Evolutionary conservation across 64 coral and sea anemone species (phyloP).

Genomic region (Pocillopora damicornis): DNA sequence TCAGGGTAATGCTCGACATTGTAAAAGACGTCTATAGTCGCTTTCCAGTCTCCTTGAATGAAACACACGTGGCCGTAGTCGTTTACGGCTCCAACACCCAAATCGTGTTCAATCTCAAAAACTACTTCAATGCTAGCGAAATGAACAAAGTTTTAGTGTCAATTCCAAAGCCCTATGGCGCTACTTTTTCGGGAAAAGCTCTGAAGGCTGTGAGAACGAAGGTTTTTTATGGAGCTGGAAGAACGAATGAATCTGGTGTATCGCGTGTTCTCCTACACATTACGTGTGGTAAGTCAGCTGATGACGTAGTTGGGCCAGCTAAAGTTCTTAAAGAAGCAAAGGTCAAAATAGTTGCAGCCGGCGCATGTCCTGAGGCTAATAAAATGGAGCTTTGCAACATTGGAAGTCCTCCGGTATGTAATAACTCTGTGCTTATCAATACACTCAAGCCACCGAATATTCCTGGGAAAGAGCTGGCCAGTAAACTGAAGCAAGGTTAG

Average conservation of each 20-base stretch:
- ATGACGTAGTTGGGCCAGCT: constrained; percentile 48
- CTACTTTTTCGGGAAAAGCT: neutral
- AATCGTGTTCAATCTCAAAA: constrained; percentile 44
- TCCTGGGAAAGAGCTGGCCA: constrained; percentile 39
- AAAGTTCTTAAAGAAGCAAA: neutral
- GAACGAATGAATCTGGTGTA: constrained; percentile 11
- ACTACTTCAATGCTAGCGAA: constrained; percentile 1
- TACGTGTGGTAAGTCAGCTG: constrained; percentile 44
- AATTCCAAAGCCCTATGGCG: neutral
- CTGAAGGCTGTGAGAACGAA: constrained; percentile 28
- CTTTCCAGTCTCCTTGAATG: constrained; percentile 20
- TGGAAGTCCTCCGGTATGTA: constrained; percentile 49
- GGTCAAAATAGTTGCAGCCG: constrained; percentile 27
- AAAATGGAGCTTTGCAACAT: constrained; percentile 51
- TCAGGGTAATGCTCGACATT: constrained; percentile 38
- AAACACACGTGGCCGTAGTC: constrained; percentile 33
- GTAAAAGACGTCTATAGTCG: constrained; percentile 18
- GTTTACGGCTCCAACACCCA: constrained; percentile 32
- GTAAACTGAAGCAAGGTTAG: constrained; percentile 48
- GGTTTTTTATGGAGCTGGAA: neutral
- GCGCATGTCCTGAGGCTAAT: constrained; percentile 29
- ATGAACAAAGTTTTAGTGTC: constrained; percentile 9
- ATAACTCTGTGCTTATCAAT: constrained; percentile 39
- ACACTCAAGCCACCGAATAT: constrained; percentile 20
- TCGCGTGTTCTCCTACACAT: constrained; percentile 37